phyloP scores from a whole-genome alignment of 2,113 vertebrate species.

The Echinops telfairi region DNA sequence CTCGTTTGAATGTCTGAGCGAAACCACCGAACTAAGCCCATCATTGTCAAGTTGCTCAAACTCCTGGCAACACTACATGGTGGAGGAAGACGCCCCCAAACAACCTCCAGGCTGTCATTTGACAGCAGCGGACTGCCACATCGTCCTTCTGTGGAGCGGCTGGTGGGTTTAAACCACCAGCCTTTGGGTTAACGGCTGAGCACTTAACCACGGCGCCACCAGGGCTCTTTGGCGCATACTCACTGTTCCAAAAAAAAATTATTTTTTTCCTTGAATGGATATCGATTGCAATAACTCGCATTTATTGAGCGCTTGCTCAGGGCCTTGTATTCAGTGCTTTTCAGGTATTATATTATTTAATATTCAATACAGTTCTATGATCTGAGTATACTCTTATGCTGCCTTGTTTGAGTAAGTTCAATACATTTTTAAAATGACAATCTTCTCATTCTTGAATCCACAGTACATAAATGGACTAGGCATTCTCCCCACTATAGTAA shows the following conservation, averaged over 20 bases:
- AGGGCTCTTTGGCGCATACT: neutral
- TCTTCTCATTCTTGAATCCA: constrained; percentile 18
- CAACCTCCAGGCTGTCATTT: neutral
- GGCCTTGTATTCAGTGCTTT: neutral
- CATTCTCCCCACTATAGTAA: neutral
- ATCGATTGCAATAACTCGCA: constrained; percentile 12
- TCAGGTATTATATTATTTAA: constrained; percentile 37
- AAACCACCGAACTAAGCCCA: neutral
- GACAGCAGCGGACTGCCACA: neutral
- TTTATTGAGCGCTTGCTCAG: neutral
- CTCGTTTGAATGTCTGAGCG: neutral
- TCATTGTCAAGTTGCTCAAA: neutral
- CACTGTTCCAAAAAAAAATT: constrained; percentile 33
- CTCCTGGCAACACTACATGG: neutral
- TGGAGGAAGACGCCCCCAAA: neutral
- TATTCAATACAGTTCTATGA: constrained; percentile 2
- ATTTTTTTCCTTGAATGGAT: neutral
- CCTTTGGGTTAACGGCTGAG: neutral
- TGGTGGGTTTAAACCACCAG: neutral
- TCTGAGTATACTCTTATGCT: neutral
- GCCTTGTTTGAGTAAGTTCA: constrained; percentile 47
- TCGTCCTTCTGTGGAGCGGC: neutral
- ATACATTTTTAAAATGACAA: constrained; percentile 42
- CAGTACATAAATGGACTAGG: neutral
- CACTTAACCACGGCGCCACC: neutral